These are phyloP conservation scores for Drosophila recens DNA, from an alignment of 2,888 invertebrate genomes.

Conservation along the genomic window DNA sequence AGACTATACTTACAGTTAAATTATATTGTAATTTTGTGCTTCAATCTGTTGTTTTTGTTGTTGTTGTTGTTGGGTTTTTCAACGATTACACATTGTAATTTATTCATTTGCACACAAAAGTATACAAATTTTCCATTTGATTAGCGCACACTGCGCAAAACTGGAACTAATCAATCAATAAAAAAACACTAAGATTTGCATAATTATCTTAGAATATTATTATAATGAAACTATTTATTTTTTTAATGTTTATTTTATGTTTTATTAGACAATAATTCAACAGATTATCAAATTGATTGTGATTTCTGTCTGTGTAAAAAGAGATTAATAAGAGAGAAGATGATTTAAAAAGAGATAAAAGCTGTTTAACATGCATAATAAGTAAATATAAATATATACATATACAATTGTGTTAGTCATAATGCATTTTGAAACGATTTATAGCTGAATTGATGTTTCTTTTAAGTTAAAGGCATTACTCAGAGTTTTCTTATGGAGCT, in stretches of 20 bases:
- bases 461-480: constrained; percentile 2
- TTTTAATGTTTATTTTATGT: background rate
- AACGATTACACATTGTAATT: constrained; percentile 56
- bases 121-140: constrained; percentile 65
- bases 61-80: constrained; percentile 17
- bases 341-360: constrained; percentile 10
- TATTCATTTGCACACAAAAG: constrained; percentile 56
- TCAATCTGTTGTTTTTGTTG: constrained; percentile 26
- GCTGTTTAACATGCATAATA: constrained; percentile 1
- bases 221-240: background rate
- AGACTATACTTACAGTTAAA: constrained; percentile 28
- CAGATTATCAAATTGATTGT: background rate
- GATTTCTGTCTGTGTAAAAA: constrained; percentile 10
- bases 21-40: constrained; percentile 41
- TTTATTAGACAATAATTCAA: background rate
- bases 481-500: constrained; percentile 12
- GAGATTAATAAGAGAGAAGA: background rate
- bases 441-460: background rate
- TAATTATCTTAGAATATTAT: constrained; percentile 1
- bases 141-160: constrained; percentile 46
- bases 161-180: constrained; percentile 9
- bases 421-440: constrained; percentile 6
- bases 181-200: background rate
- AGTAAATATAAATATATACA: background rate
- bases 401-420: constrained; percentile 27